Conservation (phyloP, 2,113 vertebrate genomes). For the Arizona elegans region DNA sequence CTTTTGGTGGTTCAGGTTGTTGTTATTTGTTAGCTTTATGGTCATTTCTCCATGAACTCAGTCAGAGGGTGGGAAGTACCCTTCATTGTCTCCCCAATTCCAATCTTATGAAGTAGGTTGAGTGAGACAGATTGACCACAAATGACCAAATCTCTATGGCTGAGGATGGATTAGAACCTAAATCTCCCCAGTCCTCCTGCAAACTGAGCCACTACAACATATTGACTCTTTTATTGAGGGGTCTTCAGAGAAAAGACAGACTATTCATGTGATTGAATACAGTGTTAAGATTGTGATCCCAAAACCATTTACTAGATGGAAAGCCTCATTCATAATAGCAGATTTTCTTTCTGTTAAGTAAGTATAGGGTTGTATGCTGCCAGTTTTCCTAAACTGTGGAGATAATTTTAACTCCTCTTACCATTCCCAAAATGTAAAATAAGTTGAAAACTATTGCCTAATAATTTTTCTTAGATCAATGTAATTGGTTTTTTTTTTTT, state of each 20-base stretch:
- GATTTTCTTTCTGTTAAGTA: not conserved
- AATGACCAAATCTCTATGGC: not conserved
- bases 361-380: not conserved
- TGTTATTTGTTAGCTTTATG: not conserved
- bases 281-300: not conserved
- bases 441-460: not conserved
- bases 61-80: not conserved
- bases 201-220: not conserved
- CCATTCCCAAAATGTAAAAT: not conserved
- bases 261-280: not conserved
- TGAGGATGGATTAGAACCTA: not conserved
- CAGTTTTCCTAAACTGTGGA: not conserved
- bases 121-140: not conserved
- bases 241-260: not conserved
- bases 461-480: not conserved
- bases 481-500: conserved; percentile 29
- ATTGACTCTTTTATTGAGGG: not conserved
- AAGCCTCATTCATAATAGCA: not conserved
- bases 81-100: not conserved
- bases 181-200: not conserved
- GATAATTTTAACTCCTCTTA: not conserved
- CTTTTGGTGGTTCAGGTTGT: not conserved
- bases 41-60: not conserved
- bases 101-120: not conserved
- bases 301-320: not conserved